Percentiles rank a stretch among this genome's conserved stretches.
phyloP scores from a whole-genome alignment of 2,888 invertebrate species.

The Archips crataeganus region DNA sequence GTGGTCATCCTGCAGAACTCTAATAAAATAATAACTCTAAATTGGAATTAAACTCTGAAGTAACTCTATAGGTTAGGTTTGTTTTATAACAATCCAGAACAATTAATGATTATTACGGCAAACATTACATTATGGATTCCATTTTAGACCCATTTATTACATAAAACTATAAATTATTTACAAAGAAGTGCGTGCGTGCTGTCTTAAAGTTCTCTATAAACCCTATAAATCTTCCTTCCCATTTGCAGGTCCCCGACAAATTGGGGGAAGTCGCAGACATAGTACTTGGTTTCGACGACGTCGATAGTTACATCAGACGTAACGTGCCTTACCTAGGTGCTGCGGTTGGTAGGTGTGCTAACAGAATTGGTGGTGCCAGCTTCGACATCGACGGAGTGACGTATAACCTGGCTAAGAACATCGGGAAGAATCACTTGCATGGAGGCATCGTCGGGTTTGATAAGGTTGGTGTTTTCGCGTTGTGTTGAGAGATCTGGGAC shows the following conservation, averaged over 20 bases:
- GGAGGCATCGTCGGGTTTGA: slow-evolving; percentile 95
- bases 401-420: slow-evolving; percentile 90
- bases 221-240: background rate
- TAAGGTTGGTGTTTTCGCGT: slow-evolving; percentile 70
- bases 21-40: no score
- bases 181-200: no score
- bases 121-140: no score
- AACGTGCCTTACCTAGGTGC: slow-evolving; percentile 92
- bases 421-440: slow-evolving; percentile 91
- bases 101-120: no score
- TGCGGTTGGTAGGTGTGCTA: slow-evolving; percentile 94
- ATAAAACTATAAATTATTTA: no score
- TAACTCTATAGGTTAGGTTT: no score
- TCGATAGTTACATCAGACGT: slow-evolving; percentile 85
- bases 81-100: no score
- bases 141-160: no score
- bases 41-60: no score
- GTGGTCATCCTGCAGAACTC: no score
- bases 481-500: background rate
- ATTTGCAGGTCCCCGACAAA: slow-evolving; percentile 88
- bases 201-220: background rate
- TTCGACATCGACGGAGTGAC: slow-evolving; percentile 82
- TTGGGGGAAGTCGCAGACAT: slow-evolving; percentile 90
- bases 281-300: slow-evolving; percentile 92
- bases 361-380: slow-evolving; percentile 90